Base-by-base conservation (phyloP, 2,797 vertebrate species). In the Eremophila alpestris region DNA sequence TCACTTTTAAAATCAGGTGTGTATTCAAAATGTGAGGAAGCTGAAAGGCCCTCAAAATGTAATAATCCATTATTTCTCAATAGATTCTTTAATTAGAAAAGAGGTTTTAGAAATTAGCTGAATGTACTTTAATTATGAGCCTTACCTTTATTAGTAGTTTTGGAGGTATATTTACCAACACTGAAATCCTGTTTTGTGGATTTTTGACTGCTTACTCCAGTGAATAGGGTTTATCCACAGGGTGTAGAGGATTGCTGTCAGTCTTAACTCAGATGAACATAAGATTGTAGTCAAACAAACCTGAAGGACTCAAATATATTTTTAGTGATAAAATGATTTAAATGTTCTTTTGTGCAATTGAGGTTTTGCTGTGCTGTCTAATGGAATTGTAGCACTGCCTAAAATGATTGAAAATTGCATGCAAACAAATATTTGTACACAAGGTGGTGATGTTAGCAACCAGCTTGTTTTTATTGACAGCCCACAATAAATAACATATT, bases 381-480 rank as follows among this genome's bases (percentile, higher is more conserved):
- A 91, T 87, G 43, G 89, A 95, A 95, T 93, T 87, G 91, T 63
- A 89, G 46, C 91, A 54, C 83, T 86, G 46, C 63, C 81, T 97
- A 92, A 94, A 95, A 86, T 90, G 7, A 65, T 95, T 95, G 87
- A 79, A 95, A 95, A 88, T 70, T 76, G 88, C 94, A 87, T 98
- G 98, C 97, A 98, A 97, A 96, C 96, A 98, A 98, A 97, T 95
- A 96, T 98, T 98, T 98, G 98, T 98, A 98, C 98, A 98, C 98
- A 98, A 98, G 98, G 98, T 98, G 98, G 98, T 97, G 98, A 98
- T 98, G 97, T 98, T 98, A 98, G 95, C 98, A 98, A 96, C 96
- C 69, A 96, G 84, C 97, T 94, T 80, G 84, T 95, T 96, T 94
- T 95, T 94, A 84, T 94, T 95, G 87, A 93, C 68, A 91, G 83